These are phyloP conservation scores for Aurelia sp. DNA, from an alignment of 30 jellyfish, hydroid and myxozoan species.

Conservation along the genomic window DNA sequence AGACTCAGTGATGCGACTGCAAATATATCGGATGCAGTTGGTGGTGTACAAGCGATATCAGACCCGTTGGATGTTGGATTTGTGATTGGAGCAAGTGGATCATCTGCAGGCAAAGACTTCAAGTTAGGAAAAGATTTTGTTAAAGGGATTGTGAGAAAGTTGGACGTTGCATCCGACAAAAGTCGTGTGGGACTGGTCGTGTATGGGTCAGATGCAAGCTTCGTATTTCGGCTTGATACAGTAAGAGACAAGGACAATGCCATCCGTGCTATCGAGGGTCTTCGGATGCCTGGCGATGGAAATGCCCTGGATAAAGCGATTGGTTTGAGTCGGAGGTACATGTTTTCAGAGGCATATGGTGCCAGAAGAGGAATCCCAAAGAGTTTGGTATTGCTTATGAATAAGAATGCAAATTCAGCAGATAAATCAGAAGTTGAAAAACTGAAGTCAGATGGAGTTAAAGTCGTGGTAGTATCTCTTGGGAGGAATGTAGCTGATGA, in stretches of 20 bases:
- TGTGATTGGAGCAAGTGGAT: conserved; percentile 60
- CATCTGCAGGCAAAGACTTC: conserved; percentile 34
- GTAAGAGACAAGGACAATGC: neutral
- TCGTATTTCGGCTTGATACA: conserved; percentile 13
- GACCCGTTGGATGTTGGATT: conserved; percentile 49
- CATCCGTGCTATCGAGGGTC: neutral
- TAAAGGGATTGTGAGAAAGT: conserved; percentile 12
- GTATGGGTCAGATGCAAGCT: conserved; percentile 30
- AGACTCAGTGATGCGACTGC: conserved; percentile 4
- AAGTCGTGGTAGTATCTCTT: conserved; percentile 17
- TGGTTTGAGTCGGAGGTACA: conserved; percentile 53
- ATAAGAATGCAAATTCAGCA: neutral
- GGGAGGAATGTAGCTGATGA: conserved; percentile 33
- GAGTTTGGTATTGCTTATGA: conserved; percentile 66
- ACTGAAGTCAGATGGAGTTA: conserved; percentile 31
- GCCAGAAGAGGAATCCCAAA: conserved; percentile 62
- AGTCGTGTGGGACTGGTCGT: conserved; percentile 31
- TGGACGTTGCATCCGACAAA: conserved; percentile 17
- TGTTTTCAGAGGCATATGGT: conserved; percentile 45
- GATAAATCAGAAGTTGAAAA: neutral
- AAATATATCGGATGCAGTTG: neutral
- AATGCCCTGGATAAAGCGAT: conserved; percentile 26
- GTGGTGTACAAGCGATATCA: neutral
- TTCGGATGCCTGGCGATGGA: conserved; percentile 11
- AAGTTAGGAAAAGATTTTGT: conserved; percentile 25